Percentiles rank a stretch among this genome's conserved stretches.
Conservation (phyloP, 1,140 invertebrate species). For the Danaus plexippus region DNA sequence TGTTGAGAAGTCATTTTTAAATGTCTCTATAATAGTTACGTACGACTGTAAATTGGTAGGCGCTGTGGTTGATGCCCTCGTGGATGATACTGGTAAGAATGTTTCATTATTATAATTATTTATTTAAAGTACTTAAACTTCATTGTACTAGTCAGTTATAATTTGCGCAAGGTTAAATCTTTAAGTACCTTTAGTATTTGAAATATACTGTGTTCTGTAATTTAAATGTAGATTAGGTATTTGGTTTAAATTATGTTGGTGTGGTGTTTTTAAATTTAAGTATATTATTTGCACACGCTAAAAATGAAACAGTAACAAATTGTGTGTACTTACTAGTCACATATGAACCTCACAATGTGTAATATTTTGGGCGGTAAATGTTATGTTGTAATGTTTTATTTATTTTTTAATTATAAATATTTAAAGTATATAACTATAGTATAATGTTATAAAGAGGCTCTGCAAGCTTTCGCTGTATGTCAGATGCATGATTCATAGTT, state of each 20-base stretch:
- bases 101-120: slow-evolving; percentile 64
- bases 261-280: slow-evolving; percentile 67
- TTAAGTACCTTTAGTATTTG: slow-evolving; percentile 65
- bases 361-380: slow-evolving; percentile 28
- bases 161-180: slow-evolving; percentile 70
- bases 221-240: slow-evolving; percentile 64
- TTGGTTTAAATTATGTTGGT: slow-evolving; percentile 66
- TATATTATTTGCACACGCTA: slow-evolving; percentile 48
- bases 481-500: not conserved
- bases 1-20: too few species aligned
- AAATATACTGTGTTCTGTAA: slow-evolving; percentile 66
- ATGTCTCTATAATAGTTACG: too few species aligned
- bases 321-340: slow-evolving; percentile 66
- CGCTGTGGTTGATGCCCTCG: too few species aligned
- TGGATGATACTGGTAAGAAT: slow-evolving; percentile 55
- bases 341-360: slow-evolving; percentile 48
- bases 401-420: slow-evolving; percentile 13
- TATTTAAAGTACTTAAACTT: slow-evolving; percentile 72
- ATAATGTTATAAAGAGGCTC: too few species aligned
- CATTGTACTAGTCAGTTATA: slow-evolving; percentile 72
- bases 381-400: slow-evolving; percentile 9
- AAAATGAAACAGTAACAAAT: slow-evolving; percentile 35
- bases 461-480: slow-evolving; percentile 1
- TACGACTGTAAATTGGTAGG: too few species aligned
- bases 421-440: too few species aligned